These are phyloP conservation scores for Sinocyclocheilus grahami DNA, from an alignment of 2,113 vertebrate species.

Conservation along the genomic window DNA sequence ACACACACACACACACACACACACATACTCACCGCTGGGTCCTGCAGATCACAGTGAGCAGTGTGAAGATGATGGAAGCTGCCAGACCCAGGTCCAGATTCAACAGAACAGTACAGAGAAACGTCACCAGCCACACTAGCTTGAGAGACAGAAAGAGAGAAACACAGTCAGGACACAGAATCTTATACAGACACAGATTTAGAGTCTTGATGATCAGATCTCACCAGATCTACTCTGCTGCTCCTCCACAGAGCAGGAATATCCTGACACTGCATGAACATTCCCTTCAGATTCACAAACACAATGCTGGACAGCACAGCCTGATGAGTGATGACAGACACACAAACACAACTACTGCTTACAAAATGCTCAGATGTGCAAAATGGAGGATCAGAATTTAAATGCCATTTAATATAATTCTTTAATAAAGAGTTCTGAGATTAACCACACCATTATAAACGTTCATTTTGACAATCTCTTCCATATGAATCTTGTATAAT, in stretches of 20 bases:
- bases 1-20: no score
- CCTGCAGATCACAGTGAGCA: conserved; percentile 88
- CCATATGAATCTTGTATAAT: background rate
- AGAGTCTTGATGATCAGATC: background rate
- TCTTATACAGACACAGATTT: background rate
- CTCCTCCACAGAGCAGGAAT: conserved; percentile 81
- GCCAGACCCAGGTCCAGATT: conserved; percentile 89
- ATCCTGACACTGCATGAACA: conserved; percentile 86
- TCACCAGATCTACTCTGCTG: conserved; percentile 85
- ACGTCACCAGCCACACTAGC: conserved; percentile 90
- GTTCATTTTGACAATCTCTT: background rate
- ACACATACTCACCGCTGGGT: conserved; percentile 87
- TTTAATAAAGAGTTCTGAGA: background rate
- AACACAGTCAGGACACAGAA: background rate
- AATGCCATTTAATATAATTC: background rate
- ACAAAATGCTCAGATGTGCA: background rate
- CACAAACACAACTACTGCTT: conserved; percentile 28
- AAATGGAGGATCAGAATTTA: no score
- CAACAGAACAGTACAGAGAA: conserved; percentile 80
- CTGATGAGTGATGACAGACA: conserved; percentile 76
- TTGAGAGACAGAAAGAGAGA: conserved; percentile 50
- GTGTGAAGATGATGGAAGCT: conserved; percentile 78
- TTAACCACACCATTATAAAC: background rate
- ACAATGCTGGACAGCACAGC: conserved; percentile 87
- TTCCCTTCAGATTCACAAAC: conserved; percentile 90